These are phyloP conservation scores for Sebastes hubbsi DNA, from an alignment of 2,797 vertebrate species.

Conservation along the genomic window DNA sequence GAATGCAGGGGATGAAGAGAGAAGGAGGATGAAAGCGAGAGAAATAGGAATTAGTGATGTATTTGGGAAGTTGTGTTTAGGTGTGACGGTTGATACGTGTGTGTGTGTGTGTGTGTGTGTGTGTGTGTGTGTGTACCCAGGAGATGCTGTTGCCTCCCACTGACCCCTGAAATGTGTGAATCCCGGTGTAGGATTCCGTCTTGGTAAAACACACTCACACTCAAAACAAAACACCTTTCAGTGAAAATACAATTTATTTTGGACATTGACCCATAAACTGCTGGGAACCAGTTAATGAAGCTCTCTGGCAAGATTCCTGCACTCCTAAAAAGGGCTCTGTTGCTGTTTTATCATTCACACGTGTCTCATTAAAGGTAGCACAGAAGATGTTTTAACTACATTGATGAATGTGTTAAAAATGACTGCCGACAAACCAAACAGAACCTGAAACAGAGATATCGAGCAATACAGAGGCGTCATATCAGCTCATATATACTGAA, in stretches of 20 bases:
- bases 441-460: not conserved
- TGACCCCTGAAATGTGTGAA: not conserved
- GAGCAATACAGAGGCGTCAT: not conserved
- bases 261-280: slow-evolving; percentile 44
- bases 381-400: slow-evolving; percentile 9
- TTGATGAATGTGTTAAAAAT: slow-evolving; percentile 10
- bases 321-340: slow-evolving; percentile 2
- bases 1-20: slow-evolving; percentile 17
- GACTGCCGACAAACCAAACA: slow-evolving; percentile 20
- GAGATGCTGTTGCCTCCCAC: not conserved
- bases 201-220: slow-evolving; percentile 9
- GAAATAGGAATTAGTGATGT: not conserved
- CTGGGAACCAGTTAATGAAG: slow-evolving; percentile 36
- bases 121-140: not conserved
- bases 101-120: not conserved
- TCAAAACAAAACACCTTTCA: slow-evolving; percentile 39
- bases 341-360: not conserved
- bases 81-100: not conserved
- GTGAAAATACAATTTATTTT: slow-evolving; percentile 74
- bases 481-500: not conserved
- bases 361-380: slow-evolving; percentile 23
- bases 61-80: not conserved
- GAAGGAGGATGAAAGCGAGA: not conserved
- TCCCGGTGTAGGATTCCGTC: not conserved
- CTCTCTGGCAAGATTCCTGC: slow-evolving; percentile 12